Percentiles rank a stretch among this genome's conserved stretches.
Evolutionary conservation across 2,113 vertebrate genomes (phyloP).

Genomic region (Lethenteron camtschaticum): DNA sequence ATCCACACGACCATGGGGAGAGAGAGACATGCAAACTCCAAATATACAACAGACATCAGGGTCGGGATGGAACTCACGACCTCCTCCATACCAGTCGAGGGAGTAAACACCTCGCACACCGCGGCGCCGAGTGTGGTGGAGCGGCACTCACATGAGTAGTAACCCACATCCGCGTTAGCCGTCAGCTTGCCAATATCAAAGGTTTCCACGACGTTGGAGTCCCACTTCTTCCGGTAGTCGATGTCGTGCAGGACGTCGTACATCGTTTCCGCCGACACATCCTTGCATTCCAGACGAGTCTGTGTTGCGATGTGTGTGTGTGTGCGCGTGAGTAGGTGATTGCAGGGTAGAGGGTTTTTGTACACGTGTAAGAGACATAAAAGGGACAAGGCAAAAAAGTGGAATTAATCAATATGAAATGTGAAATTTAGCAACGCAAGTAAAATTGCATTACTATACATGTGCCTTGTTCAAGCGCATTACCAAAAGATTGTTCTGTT

Average conservation of each 20-base stretch:
- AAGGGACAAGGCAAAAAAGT: too few species aligned
- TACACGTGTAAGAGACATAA: too few species aligned
- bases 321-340: too few species aligned
- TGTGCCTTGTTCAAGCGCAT: too few species aligned
- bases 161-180: constrained; percentile 53
- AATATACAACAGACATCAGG: not conserved
- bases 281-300: constrained; percentile 57
- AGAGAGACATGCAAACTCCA: not conserved
- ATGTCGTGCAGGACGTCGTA: constrained; percentile 66
- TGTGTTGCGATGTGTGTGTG: constrained; percentile 12
- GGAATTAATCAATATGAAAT: too few species aligned
- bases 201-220: constrained; percentile 63
- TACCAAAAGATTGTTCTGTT: too few species aligned
- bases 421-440: too few species aligned
- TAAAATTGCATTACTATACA: too few species aligned
- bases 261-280: constrained; percentile 40
- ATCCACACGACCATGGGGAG: not conserved
- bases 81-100: not conserved
- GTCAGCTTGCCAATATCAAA: constrained; percentile 57
- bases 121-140: not conserved
- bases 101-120: fast-evolving
- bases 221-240: constrained; percentile 57
- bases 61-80: not conserved
- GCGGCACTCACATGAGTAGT: constrained; percentile 50
- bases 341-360: too few species aligned